Evolutionary conservation across 2,797 vertebrate genomes (phyloP).

Genomic region (Hybognathus amarus): DNA sequence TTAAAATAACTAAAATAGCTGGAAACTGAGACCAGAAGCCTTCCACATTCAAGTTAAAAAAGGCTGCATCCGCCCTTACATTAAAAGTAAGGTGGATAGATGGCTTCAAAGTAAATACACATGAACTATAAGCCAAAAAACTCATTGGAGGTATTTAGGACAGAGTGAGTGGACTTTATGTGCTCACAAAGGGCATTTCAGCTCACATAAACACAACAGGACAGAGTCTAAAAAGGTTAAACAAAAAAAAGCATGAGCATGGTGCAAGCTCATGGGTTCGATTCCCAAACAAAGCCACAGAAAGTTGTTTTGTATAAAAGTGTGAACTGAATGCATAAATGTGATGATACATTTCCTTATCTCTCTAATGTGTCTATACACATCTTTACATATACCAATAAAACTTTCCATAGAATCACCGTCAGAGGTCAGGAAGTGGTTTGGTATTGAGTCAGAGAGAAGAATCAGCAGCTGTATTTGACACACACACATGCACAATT

Average conservation of each 20-base stretch:
- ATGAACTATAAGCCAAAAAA: neutral
- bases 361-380: neutral
- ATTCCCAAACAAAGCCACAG: neutral
- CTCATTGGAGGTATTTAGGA: neutral
- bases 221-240: constrained; percentile 7
- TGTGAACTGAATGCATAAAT: neutral
- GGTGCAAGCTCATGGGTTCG: neutral
- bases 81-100: neutral
- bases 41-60: no score
- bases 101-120: neutral
- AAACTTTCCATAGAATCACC: neutral
- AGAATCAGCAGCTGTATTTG: constrained; percentile 44
- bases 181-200: neutral
- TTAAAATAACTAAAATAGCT: no score
- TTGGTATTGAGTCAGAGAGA: constrained; percentile 41
- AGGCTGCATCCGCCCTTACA: neutral
- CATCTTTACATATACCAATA: neutral
- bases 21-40: no score
- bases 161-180: neutral
- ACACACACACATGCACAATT: constrained; percentile 6
- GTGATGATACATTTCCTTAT: neutral
- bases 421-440: constrained; percentile 11
- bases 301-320: neutral
- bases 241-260: neutral
- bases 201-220: constrained; percentile 6